Conservation (phyloP, 2,113 vertebrate species). For the Leptosomus discolor region DNA sequence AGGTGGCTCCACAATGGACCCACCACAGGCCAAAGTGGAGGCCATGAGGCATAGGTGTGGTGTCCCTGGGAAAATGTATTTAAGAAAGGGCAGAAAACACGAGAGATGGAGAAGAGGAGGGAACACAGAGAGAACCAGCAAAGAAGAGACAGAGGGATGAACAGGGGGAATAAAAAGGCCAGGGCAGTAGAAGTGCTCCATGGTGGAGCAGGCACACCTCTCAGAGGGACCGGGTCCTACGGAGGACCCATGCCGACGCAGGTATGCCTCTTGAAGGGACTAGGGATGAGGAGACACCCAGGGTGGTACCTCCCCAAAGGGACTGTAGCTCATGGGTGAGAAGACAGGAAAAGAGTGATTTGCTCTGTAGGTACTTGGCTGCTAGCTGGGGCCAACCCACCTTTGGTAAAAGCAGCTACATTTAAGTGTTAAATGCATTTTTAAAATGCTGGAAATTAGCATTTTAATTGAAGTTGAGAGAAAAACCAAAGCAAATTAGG, state of each 20-base stretch:
- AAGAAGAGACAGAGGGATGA: neutral
- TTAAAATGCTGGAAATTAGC: neutral
- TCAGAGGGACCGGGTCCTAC: neutral
- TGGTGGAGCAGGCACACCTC: neutral
- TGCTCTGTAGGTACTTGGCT: neutral
- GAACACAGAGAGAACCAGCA: neutral
- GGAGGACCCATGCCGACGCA: neutral
- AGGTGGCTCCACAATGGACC: neutral
- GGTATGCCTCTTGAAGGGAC: neutral
- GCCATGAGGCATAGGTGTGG: rapidly evolving
- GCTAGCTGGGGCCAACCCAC: neutral
- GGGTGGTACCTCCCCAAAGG: neutral
- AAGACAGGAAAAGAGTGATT: neutral
- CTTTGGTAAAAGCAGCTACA: neutral
- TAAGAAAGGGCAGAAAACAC: neutral
- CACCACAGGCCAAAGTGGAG: neutral
- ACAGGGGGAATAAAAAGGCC: neutral
- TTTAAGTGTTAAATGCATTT: neutral
- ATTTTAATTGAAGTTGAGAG: neutral
- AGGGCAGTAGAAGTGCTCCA: neutral
- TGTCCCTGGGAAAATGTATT: neutral
- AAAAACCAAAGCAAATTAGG: neutral
- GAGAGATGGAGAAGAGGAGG: neutral
- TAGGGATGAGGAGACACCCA: rapidly evolving
- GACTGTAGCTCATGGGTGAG: neutral